Evolutionary conservation across 1,140 invertebrate genomes (phyloP), one percentile per base, ranked within the genome.

Genomic region (Ptiloglossa arizonensis): DNA sequence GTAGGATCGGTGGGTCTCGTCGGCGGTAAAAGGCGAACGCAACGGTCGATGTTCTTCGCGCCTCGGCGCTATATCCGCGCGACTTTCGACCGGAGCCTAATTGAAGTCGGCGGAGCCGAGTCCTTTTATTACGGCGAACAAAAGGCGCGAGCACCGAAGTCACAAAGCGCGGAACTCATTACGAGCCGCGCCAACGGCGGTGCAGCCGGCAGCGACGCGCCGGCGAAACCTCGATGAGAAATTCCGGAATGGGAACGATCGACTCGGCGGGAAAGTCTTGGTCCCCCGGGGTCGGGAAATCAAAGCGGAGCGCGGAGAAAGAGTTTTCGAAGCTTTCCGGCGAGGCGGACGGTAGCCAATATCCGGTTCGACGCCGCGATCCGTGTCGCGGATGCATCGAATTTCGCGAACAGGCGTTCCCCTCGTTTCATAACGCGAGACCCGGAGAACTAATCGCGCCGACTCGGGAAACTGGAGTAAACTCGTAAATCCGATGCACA

Each of bases 231-330:
- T 38, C 50, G 80, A 81, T 82, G 70, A 74, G 77, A 79, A 82
- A 82, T 82, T 82, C 64, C 74, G 74, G 67, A 69, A 78, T 81
- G 32, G 44, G 44, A 81, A 79, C 67, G 60, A 78, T 81, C 79
- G 74, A 66, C 79, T 50, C 29, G n/a, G 48, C 41, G 64, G 48
- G 41, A 69, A 52, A 76, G 35, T 50, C 66, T 19, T 46, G 24
- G 27, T 57, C 15, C 52, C 27, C 13, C 15, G 15, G n/a, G n/a
- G 22, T 50, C 41, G 24, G 19, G 72, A n/a, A 75, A 75, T 80
- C 68, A 80, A 80, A 75, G 54, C 35, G 41, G 60, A 48, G 50
- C 44, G 50, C 44, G 44, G 62, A 66, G 66, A 48, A 70, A 70
- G 44, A 70, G 46, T 44, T 71, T 69, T 48, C 32, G 2, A 57